Conservation (phyloP, 2,888 invertebrate species). For the Megastigmus dorsalis region DNA sequence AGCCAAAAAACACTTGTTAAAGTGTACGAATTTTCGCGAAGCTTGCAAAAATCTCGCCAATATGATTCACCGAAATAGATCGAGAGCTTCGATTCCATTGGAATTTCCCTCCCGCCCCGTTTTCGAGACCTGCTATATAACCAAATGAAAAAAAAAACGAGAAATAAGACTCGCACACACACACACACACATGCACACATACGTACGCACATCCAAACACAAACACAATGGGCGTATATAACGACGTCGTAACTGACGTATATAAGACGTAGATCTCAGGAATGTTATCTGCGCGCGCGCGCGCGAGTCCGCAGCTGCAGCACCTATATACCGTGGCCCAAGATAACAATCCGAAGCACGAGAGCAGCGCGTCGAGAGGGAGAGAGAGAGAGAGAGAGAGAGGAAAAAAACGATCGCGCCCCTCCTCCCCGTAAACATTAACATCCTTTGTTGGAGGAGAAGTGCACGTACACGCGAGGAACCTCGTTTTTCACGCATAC, state of each 20-base stretch:
- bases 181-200: constrained; percentile 10
- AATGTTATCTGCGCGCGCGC: constrained; percentile 19
- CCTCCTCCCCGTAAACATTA: constrained; percentile 4
- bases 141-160: neutral
- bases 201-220: neutral
- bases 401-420: neutral
- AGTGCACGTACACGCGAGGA: neutral
- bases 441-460: constrained; percentile 20
- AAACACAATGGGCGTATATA: neutral
- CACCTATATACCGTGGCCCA: too few relatives aligned
- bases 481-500: neutral
- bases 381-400: neutral
- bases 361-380: too few relatives aligned
- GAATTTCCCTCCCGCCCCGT: neutral
- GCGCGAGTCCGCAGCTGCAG: constrained; percentile 4
- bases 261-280: neutral
- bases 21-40: too few relatives aligned
- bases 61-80: too few relatives aligned
- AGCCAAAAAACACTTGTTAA: too few relatives aligned
- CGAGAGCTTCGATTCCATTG: too few relatives aligned
- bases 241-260: neutral
- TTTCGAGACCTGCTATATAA: neutral
- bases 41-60: too few relatives aligned
- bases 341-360: constrained; percentile 20
- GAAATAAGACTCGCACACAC: too few relatives aligned